These are phyloP conservation scores for Carcharodon carcharias DNA, from an alignment of 2,797 vertebrate genomes.

Conservation along the genomic window DNA sequence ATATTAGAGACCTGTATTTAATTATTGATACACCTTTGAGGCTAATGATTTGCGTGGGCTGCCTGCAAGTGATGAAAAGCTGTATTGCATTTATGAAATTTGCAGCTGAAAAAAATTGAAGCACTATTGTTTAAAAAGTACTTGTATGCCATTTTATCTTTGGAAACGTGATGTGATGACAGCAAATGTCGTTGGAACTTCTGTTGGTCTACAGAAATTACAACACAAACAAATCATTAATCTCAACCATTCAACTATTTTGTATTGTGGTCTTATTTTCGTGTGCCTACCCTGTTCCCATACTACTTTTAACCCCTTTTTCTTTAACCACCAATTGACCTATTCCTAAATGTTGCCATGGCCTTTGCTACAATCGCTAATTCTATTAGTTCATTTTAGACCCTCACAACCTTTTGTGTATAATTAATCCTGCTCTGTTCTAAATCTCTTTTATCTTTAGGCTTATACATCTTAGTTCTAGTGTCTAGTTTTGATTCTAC, in stretches of 20 bases:
- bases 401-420: not conserved
- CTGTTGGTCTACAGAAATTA: not conserved
- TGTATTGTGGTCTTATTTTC: not conserved
- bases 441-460: not conserved
- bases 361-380: not conserved
- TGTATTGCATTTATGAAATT: not conserved
- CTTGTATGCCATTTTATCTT: not conserved
- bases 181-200: not conserved
- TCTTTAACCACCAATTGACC: not conserved
- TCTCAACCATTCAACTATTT: not conserved
- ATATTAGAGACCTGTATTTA: not conserved
- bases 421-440: not conserved
- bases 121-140: not conserved
- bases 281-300: not conserved
- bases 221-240: not conserved
- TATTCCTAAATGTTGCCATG: not conserved
- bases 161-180: not conserved
- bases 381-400: not conserved
- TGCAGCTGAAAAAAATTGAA: constrained; percentile 8
- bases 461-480: not conserved
- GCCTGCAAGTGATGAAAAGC: not conserved
- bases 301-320: not conserved
- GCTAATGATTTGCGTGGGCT: not conserved
- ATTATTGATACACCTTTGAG: not conserved
- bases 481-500: not conserved